Evolutionary conservation across 2,113 vertebrate genomes (phyloP).

Genomic region (Pyrgilauda ruficollis): DNA sequence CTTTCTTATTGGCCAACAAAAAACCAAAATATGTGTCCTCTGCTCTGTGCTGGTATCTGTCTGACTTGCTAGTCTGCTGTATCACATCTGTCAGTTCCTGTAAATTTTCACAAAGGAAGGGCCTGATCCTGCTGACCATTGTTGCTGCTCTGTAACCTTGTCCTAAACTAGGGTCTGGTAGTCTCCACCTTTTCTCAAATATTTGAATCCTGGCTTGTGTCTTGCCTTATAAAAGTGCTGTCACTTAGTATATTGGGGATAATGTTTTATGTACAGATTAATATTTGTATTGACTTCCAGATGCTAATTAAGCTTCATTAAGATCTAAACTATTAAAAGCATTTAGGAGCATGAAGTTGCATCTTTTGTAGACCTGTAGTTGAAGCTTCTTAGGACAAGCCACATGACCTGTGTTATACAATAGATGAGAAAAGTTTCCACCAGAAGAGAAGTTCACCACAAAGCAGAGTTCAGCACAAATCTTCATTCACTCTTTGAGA

Average conservation of each 20-base stretch:
- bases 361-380: constrained; percentile 43
- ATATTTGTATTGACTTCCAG: constrained; percentile 50
- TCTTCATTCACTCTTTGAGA: not conserved
- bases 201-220: constrained; percentile 45
- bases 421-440: not conserved
- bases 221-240: constrained; percentile 60
- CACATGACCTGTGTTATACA: not conserved
- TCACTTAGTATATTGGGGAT: constrained; percentile 62
- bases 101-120: not conserved
- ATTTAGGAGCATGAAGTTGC: constrained; percentile 57
- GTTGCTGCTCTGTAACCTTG: constrained; percentile 5
- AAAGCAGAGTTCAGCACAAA: not conserved
- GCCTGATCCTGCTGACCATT: not conserved
- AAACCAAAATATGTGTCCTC: not conserved
- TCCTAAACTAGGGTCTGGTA: not conserved
- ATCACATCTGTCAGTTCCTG: not conserved
- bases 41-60: not conserved
- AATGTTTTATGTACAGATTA: constrained; percentile 51
- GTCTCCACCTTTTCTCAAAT: constrained; percentile 30
- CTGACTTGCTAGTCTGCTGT: not conserved
- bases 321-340: constrained; percentile 45
- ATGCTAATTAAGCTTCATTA: constrained; percentile 47
- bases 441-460: not conserved
- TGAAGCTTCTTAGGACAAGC: not conserved
- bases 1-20: not conserved